phyloP scores from a whole-genome alignment of 2,113 vertebrate species.

The pig (Sus scrofa) region T2T-Sscrofa CM000812.6:286703001-286703500 shows the following conservation, averaged over 20 bases:
- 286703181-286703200: slow-evolving; percentile 88
- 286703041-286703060: slow-evolving; percentile 79
- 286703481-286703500: too few species aligned
- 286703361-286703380: slow-evolving; percentile 87
- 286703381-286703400: slow-evolving; percentile 89
- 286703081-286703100: slow-evolving; percentile 84
- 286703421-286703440: slow-evolving; percentile 95
- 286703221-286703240: slow-evolving; percentile 90
- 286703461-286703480: neutral
- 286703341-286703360: slow-evolving; percentile 88
- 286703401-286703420: slow-evolving; percentile 87
- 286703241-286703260: slow-evolving; percentile 78
- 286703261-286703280: slow-evolving; percentile 89
- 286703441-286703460: neutral
- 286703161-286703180: slow-evolving; percentile 88
- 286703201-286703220: slow-evolving; percentile 92
- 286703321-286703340: slow-evolving; percentile 93
- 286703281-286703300: slow-evolving; percentile 84
- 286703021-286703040: fast-evolving
- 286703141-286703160: slow-evolving; percentile 93
- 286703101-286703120: slow-evolving; percentile 69
- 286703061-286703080: slow-evolving; percentile 86
- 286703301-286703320: slow-evolving; percentile 85
- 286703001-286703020: neutral
- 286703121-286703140: slow-evolving; percentile 86